These are phyloP conservation scores for Otocyon megalotis DNA, from an alignment of 2,113 vertebrate genomes.

Conservation along the genomic window DNA sequence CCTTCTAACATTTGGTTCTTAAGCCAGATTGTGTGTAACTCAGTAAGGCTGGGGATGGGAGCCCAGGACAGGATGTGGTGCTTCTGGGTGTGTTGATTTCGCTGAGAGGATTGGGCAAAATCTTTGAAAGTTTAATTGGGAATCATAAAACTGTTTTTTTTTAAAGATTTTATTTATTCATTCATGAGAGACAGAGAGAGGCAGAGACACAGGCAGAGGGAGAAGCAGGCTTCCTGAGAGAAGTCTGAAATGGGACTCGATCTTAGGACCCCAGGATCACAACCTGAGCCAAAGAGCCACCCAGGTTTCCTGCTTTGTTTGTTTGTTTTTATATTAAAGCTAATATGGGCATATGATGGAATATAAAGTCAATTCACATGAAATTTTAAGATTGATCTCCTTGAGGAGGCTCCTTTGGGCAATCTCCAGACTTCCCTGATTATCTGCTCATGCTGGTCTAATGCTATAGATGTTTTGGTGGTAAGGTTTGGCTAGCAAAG, in stretches of 20 bases:
- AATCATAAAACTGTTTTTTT: neutral
- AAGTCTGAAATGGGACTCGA: too few species aligned
- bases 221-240: too few species aligned
- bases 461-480: fast-evolving
- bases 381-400: neutral
- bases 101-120: neutral
- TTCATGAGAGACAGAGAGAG: too few species aligned
- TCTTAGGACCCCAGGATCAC: too few species aligned
- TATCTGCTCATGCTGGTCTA: neutral
- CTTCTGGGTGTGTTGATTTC: neutral
- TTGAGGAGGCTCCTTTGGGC: neutral
- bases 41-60: neutral
- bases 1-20: neutral
- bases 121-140: neutral
- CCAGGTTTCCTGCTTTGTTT: too few species aligned
- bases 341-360: neutral
- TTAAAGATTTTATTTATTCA: too few species aligned
- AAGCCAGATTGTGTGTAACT: neutral
- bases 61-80: neutral
- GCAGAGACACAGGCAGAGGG: too few species aligned
- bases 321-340: neutral
- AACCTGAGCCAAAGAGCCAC: too few species aligned
- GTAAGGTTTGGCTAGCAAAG: neutral
- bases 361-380: neutral
- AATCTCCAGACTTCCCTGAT: neutral